Evolutionary conservation across 2,113 vertebrate species (phyloP), one percentile per base, ranked within the genome.

Genomic region (Pedetes capensis): DNA sequence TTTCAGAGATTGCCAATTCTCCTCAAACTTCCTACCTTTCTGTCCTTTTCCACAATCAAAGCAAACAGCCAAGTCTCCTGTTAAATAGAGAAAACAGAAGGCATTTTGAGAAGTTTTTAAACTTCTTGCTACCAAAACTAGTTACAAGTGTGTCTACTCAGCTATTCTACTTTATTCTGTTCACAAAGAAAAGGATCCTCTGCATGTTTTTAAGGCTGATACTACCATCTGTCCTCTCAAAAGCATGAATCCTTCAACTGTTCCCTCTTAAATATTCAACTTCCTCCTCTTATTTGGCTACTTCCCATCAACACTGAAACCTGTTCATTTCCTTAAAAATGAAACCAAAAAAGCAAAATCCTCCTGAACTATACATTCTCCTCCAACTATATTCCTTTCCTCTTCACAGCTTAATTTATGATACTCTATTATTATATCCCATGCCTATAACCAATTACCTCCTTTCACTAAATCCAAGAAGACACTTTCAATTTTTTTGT

Each of bases 261-360:
- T 64, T 69, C 27, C n/a, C 49, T 64, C 72, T 63, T 86, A 57
- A 93, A 44, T 74, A 80, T 27, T 84, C 63, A 91, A 64, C 27
- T 44, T 80, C 13, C 16, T 53, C 27, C 37, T 81, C 44, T 72
- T 78, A 71, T 23, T 82, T 94, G 76, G 18, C 25, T 83, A 23
- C 44, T 75, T 63, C 47, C 25, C 49, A 84, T 59, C 66, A 93
- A 90, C 57, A 68, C 0, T 87, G 74, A 96, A 94, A 94, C 29
- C 53, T 59, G 44, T 17, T 95, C 27, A 49, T 1, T 83, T 64
- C 53, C 57, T 85, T 89, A 81, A 89, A 92, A 95, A 92, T 47
- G 34, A 94, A 95, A 80, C 64, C 88, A 95, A 93, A 93, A 96
- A 95, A 91, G 69, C 69, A 94, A 95, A 92, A 87, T 75, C 47